Base-by-base conservation (phyloP, 2,113 vertebrate species). In the Cyphomyrus discorhynchus region DNA sequence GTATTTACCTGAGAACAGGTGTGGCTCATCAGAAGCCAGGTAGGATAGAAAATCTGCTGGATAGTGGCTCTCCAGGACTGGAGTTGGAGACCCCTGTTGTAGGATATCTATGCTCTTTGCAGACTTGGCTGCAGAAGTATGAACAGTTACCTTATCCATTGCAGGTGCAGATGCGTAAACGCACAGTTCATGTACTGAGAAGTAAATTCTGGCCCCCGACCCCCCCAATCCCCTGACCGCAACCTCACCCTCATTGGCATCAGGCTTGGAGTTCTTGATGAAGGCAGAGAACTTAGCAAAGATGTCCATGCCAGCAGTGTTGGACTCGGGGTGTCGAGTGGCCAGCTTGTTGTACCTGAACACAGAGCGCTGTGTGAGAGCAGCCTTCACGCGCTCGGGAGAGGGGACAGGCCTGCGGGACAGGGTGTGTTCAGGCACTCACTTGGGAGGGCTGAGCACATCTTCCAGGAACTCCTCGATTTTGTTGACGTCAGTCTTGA, bases 381-480 rank as follows among this genome's bases (percentile, higher is more conserved):
- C 58, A 66, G n/a, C 8, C 7, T 27, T 27, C n/a, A 27, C 3
- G 3, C 0, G 21, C 21, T 24, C 7, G 21, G 21, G 56, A 24
- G 5, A 24, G 56, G 21, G 21, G 46, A 47, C 47, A 47, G 47
- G 47, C 47, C 47, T 8, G 46, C 46, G 1, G 46, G 46, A 45
- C 39, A 39, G 15, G 21, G 85, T 9, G 11, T 50, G 19, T 27
- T n/a, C 83, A 50, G 47, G n/a, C 50, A 95, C 98, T 97, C 93
- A 99, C 98, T 98, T 99, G 92, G 98, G 98, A 90, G 98, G 98
- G 93, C 96, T 96, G 89, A 99, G 96, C 90, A 99, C 95, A 87
- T 99, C 98, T 94, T 99, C 98, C 66, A 99, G 97, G 91, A 99
- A 99, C 95, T 99, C 98, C 93, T 99, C 98, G 62, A 99, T 99